phyloP scores from a whole-genome alignment of 2,888 invertebrate species.

The Platycheirus rosarum region DNA sequence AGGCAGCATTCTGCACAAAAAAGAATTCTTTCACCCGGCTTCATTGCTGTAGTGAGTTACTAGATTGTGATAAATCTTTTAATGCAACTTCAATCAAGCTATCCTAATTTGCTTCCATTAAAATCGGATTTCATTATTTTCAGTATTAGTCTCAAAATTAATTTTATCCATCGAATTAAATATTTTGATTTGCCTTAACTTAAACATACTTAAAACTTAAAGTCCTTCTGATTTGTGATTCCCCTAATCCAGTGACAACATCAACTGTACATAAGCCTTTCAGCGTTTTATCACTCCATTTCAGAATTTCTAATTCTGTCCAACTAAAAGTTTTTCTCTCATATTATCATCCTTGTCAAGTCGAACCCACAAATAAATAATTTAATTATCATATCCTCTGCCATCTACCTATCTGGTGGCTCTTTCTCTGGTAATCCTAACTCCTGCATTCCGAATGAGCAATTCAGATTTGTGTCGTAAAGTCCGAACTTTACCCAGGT shows the following conservation, averaged over 20 bases:
- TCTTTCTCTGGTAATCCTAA: neutral
- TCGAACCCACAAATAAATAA: constrained; percentile 49
- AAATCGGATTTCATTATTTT: no score
- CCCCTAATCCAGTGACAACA: neutral
- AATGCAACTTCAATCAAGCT: no score
- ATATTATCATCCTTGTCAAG: neutral
- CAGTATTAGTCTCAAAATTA: no score
- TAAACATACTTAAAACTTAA: no score
- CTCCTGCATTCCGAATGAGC: neutral
- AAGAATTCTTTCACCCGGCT: no score
- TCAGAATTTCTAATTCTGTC: neutral
- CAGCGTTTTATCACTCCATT: neutral
- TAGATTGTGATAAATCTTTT: no score
- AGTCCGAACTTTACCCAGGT: neutral
- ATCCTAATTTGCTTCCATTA: no score
- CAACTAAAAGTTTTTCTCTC: constrained; percentile 14
- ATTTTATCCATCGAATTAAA: no score
- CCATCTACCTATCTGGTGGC: neutral
- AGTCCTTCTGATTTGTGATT: neutral
- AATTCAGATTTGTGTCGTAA: neutral
- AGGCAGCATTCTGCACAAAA: no score
- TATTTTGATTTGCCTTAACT: no score
- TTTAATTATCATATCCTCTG: constrained; percentile 26
- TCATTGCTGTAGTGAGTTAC: no score
- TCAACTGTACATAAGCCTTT: neutral